Conservation (phyloP, 2,888 invertebrate species). For the Lumbricus terrestris region DNA sequence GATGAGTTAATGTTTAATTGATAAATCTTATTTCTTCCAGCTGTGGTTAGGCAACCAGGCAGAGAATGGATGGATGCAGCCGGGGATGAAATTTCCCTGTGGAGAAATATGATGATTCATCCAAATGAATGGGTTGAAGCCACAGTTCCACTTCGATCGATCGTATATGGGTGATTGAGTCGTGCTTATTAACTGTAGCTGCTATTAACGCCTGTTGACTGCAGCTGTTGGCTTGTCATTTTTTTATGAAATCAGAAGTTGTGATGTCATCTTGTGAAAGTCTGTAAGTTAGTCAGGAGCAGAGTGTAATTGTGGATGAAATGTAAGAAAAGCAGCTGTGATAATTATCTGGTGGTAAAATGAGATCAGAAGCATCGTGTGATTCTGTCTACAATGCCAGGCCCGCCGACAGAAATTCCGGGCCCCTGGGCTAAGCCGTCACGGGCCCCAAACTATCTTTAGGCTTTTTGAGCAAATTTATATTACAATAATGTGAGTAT, state of each 20-base stretch:
- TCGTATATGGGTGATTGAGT: background rate
- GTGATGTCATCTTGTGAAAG: background rate
- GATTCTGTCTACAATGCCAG: background rate
- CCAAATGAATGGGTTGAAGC: constrained; percentile 98
- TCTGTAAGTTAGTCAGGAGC: background rate
- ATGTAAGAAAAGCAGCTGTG: background rate
- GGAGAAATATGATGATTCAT: constrained; percentile 90
- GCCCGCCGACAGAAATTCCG: too few relatives aligned
- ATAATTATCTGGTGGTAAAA: background rate
- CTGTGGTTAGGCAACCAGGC: background rate
- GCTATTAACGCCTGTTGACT: background rate
- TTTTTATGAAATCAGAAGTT: background rate
- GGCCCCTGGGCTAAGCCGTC: too few relatives aligned
- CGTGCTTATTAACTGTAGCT: background rate
- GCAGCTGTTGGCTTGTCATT: background rate
- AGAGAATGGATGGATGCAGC: constrained; percentile 84
- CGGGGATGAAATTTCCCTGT: constrained; percentile 82
- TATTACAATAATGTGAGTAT: too few relatives aligned
- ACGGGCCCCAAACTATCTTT: too few relatives aligned
- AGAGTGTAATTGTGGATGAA: background rate
- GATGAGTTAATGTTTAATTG: background rate
- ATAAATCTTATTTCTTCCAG: background rate
- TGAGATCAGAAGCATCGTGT: background rate
- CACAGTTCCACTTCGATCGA: constrained; percentile 73
- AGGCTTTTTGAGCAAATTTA: too few relatives aligned